Percentiles rank a stretch among this genome's conserved stretches.
These are phyloP conservation scores for Dryobota labecula DNA, from an alignment of 2,888 invertebrate species.

Conservation along the genomic window DNA sequence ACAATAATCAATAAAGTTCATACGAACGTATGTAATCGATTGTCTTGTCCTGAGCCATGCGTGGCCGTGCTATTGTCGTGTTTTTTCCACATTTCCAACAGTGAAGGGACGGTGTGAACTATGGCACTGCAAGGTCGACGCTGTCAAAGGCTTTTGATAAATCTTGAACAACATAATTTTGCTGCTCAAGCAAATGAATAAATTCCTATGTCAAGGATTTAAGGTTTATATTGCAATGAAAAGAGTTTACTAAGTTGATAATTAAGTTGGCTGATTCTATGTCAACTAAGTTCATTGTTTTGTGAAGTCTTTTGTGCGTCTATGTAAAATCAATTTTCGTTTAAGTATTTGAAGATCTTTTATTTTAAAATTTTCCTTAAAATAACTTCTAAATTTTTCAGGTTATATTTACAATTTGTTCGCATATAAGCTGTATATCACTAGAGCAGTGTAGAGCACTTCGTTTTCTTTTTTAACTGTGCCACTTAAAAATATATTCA, in stretches of 20 bases:
- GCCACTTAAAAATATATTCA: conserved; percentile 12
- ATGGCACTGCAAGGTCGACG: conserved; percentile 85
- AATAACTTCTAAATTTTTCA: neutral
- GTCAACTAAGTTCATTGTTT: conserved; percentile 65
- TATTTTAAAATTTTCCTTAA: neutral
- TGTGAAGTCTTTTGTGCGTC: conserved; percentile 48
- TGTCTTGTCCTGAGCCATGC: conserved; percentile 85
- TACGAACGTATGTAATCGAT: conserved; percentile 86
- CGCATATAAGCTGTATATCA: neutral
- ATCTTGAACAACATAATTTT: conserved; percentile 67
- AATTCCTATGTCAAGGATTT: conserved; percentile 17
- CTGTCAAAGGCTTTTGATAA: conserved; percentile 84
- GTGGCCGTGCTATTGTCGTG: conserved; percentile 85
- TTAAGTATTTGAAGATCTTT: conserved; percentile 22
- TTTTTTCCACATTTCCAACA: conserved; percentile 88
- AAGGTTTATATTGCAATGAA: conserved; percentile 44
- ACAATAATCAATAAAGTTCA: conserved; percentile 89
- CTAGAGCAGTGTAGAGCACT: neutral
- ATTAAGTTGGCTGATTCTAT: conserved; percentile 55
- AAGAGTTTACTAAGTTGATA: neutral
- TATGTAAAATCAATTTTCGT: conserved; percentile 48
- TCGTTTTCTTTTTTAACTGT: neutral
- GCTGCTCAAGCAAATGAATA: conserved; percentile 31
- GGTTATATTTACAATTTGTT: neutral
- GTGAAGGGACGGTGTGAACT: conserved; percentile 90